These are phyloP conservation scores for Leptopilina syphax DNA, from an alignment of 2,888 invertebrate genomes.

Conservation along the genomic window DNA sequence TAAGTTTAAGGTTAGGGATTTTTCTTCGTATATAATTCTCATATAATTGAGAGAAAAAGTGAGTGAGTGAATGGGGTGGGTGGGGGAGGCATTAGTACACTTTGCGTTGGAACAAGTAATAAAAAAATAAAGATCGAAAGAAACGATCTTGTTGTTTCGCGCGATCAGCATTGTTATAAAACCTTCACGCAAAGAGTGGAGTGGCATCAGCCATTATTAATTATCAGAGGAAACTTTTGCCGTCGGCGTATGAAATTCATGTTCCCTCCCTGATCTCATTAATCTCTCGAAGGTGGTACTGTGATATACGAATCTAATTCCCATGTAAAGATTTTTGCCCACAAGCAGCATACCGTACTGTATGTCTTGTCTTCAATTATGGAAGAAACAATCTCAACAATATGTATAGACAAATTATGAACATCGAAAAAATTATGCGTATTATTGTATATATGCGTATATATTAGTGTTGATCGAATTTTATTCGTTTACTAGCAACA, in stretches of 20 bases:
- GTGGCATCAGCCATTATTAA: slow-evolving; percentile 38
- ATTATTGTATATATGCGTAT: too few relatives aligned
- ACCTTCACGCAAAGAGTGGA: slow-evolving; percentile 24
- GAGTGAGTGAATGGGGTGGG: too few relatives aligned
- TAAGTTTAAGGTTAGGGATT: too few relatives aligned
- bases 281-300: slow-evolving; percentile 36
- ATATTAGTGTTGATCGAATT: too few relatives aligned
- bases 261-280: slow-evolving; percentile 40
- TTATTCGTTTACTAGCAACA: too few relatives aligned
- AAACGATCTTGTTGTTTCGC: slow-evolving; percentile 39
- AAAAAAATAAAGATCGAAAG: slow-evolving; percentile 32
- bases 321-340: slow-evolving; percentile 17
- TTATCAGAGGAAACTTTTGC: slow-evolving; percentile 32
- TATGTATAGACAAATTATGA: not conserved
- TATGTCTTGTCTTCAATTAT: slow-evolving; percentile 8
- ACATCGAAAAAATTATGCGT: too few relatives aligned
- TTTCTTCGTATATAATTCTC: too few relatives aligned
- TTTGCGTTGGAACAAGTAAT: slow-evolving; percentile 11
- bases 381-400: not conserved
- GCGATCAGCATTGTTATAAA: slow-evolving; percentile 32
- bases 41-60: too few relatives aligned
- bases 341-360: not conserved
- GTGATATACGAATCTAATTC: slow-evolving; percentile 32
- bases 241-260: slow-evolving; percentile 35
- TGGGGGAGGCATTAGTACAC: not conserved